Evolutionary conservation across 1,140 invertebrate genomes (phyloP).

Genomic region (Orussus abietinus): DNA sequence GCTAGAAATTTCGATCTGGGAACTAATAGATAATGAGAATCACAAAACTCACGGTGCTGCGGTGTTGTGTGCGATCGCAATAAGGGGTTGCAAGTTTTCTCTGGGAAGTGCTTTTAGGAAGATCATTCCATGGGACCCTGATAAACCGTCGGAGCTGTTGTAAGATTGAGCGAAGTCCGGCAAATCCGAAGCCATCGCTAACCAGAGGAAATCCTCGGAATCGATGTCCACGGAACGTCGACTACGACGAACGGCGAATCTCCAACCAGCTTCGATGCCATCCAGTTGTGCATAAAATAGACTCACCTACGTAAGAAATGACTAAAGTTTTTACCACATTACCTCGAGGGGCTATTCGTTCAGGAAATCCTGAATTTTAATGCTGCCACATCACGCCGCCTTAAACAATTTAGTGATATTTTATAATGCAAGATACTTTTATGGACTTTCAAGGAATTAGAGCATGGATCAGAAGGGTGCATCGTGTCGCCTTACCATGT

Average conservation of each 20-base stretch:
- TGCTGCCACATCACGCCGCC: too few relatives aligned
- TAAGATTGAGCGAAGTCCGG: conserved; percentile 61
- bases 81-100: conserved; percentile 25
- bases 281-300: conserved; percentile 68
- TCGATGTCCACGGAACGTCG: conserved; percentile 60
- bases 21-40: conserved; percentile 8
- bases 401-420: too few relatives aligned
- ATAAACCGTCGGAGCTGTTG: conserved; percentile 28
- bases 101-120: conserved; percentile 33
- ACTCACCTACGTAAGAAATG: conserved; percentile 55
- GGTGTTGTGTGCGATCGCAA: conserved; percentile 63
- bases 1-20: conserved; percentile 2
- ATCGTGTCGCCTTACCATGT: conserved; percentile 76
- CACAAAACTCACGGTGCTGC: conserved; percentile 57
- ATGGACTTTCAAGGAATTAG: too few relatives aligned
- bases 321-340: too few relatives aligned
- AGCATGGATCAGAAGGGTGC: too few relatives aligned
- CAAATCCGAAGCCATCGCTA: conserved; percentile 76
- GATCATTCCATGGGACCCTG: conserved; percentile 30
- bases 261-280: conserved; percentile 66
- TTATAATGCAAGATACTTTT: too few relatives aligned
- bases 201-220: conserved; percentile 65
- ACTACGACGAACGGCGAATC: conserved; percentile 61
- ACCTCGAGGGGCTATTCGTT: too few relatives aligned
- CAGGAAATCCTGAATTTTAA: too few relatives aligned